These are phyloP conservation scores for Neocloeon triangulifer DNA, from an alignment of 1,140 invertebrate genomes.

Conservation along the genomic window DNA sequence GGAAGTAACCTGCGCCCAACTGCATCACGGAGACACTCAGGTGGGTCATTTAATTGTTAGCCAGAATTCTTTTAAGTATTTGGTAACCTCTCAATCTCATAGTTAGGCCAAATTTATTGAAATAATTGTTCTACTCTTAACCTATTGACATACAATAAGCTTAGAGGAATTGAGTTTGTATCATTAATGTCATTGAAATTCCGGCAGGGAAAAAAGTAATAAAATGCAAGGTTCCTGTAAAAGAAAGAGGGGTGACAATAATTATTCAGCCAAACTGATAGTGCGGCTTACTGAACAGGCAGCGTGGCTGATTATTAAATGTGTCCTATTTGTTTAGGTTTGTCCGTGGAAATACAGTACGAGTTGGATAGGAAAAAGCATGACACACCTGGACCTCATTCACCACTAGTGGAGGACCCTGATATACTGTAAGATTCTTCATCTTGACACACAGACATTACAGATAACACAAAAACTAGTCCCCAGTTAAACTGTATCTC, in stretches of 20 bases:
- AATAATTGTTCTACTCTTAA: constrained; percentile 3
- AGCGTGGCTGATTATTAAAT: not conserved
- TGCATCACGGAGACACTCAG: constrained; percentile 12
- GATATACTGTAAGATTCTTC: constrained; percentile 12
- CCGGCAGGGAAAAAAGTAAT: not conserved
- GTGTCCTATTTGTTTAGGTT: constrained; percentile 23
- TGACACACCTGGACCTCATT: constrained; percentile 42
- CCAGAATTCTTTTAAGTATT: constrained; percentile 5
- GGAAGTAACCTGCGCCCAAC: constrained; percentile 10
- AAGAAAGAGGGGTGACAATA: not conserved
- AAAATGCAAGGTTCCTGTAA: no score
- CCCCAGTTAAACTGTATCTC: no score
- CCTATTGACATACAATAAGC: constrained; percentile 5
- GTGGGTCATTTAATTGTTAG: constrained; percentile 6
- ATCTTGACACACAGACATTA: no score
- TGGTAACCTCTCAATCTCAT: not conserved
- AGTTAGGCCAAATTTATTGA: not conserved
- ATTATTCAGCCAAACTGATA: not conserved
- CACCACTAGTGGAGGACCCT: constrained; percentile 48
- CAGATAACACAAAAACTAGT: no score
- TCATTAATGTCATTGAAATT: not conserved
- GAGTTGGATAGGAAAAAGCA: constrained; percentile 38
- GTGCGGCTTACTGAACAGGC: not conserved
- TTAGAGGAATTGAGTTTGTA: constrained; percentile 5
- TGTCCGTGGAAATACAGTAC: constrained; percentile 51